Evolutionary conservation across 2,888 invertebrate species (phyloP).

Genomic region (Ashinkailepas kermadecensis): DNA sequence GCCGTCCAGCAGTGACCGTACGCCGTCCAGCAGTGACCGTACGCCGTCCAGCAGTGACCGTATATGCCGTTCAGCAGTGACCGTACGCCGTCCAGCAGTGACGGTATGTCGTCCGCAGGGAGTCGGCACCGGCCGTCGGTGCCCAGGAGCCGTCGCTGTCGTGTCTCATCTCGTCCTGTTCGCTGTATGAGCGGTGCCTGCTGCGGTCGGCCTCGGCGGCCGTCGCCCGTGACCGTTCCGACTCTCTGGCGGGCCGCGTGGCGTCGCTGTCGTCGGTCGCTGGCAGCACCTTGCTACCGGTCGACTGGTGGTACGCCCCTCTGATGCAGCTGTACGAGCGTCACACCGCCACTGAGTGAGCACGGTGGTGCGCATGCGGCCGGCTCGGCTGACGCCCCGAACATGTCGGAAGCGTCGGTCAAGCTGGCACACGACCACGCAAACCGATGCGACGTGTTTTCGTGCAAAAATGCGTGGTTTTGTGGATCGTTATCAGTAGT

Average conservation of each 20-base stretch:
- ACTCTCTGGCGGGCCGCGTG: slow-evolving; percentile 9
- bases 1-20: too few species aligned
- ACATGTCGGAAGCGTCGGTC: too few species aligned
- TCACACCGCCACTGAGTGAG: neutral
- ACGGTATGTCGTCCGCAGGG: neutral
- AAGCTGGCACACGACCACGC: too few species aligned
- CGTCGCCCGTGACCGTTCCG: slow-evolving; percentile 5
- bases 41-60: too few species aligned
- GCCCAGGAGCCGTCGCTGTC: slow-evolving; percentile 41
- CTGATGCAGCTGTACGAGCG: slow-evolving; percentile 53
- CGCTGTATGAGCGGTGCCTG: slow-evolving; percentile 8
- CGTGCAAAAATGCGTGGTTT: too few species aligned
- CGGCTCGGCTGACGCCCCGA: too few species aligned
- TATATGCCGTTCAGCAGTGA: too few species aligned
- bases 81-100: neutral
- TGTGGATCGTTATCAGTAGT: too few species aligned
- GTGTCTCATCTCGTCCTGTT: slow-evolving; percentile 6
- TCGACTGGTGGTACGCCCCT: slow-evolving; percentile 72
- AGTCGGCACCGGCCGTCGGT: slow-evolving; percentile 29
- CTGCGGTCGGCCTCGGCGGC: neutral
- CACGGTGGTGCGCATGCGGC: too few species aligned
- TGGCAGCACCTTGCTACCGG: slow-evolving; percentile 50
- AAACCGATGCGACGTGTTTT: too few species aligned
- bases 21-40: too few species aligned
- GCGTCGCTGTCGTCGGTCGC: neutral